Percentiles rank a stretch among this genome's conserved stretches.
phyloP scores from a whole-genome alignment of 2,888 invertebrate genomes.

The Chloromyia formosa region DNA sequence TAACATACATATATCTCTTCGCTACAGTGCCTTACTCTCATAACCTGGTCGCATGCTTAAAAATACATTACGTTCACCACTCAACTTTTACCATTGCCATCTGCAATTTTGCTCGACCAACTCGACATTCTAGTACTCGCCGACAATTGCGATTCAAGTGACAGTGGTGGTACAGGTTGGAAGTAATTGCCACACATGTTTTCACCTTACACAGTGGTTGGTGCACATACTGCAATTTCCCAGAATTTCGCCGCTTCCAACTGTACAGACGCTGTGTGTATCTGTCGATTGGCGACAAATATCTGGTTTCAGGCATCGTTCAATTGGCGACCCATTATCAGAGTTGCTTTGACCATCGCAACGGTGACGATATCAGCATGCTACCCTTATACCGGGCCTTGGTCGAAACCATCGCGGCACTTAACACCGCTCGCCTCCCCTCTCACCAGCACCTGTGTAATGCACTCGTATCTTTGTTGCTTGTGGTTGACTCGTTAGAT shows the following conservation, averaged over 20 bases:
- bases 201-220: background rate
- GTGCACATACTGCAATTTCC: too few species aligned
- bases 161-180: background rate
- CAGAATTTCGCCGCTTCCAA: background rate
- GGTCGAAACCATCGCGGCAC: too few species aligned
- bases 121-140: too few species aligned
- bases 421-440: too few species aligned
- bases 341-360: background rate
- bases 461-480: too few species aligned
- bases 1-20: too few species aligned
- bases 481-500: background rate
- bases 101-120: background rate
- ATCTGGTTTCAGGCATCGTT: background rate
- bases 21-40: too few species aligned
- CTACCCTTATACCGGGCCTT: background rate
- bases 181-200: constrained; percentile 16
- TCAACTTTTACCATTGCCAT: background rate
- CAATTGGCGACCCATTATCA: background rate
- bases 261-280: background rate
- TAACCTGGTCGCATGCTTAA: too few species aligned
- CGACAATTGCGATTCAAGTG: background rate
- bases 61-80: too few species aligned
- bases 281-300: constrained; percentile 10
- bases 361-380: background rate
- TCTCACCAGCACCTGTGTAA: too few species aligned